Evolutionary conservation across 1,140 invertebrate genomes (phyloP).

Genomic region (Aporrectodea caliginosa): DNA sequence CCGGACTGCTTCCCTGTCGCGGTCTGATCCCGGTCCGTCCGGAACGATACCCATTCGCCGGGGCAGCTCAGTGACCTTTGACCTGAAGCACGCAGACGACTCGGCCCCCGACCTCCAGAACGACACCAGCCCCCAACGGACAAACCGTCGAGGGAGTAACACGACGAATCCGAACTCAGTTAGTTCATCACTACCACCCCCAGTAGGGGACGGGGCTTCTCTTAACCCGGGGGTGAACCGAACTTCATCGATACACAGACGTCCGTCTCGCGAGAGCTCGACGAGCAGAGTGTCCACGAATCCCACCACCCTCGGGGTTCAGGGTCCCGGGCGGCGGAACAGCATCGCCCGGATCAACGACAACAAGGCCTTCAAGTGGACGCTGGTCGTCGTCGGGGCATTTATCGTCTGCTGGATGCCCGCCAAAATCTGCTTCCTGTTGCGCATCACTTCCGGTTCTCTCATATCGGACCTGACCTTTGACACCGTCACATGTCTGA

Average conservation of each 20-base stretch:
- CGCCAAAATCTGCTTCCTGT: constrained; percentile 4
- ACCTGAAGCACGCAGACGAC: neutral
- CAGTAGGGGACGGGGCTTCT: neutral
- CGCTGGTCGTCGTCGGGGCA: constrained; percentile 20
- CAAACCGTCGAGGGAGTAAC: no score
- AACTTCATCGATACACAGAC: neutral
- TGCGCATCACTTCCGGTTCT: neutral
- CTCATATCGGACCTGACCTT: neutral
- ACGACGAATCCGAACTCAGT: no score
- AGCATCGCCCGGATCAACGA: constrained; percentile 8
- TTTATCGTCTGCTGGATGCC: constrained; percentile 26
- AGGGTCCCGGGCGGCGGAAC: neutral
- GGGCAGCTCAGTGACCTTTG: neutral
- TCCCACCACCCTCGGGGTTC: neutral
- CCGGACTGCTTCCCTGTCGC: neutral
- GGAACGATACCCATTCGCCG: neutral
- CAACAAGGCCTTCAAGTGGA: constrained; percentile 25
- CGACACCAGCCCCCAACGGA: neutral
- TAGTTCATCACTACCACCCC: no score
- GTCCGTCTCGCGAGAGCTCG: neutral
- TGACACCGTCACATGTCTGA: neutral
- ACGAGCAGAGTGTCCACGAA: neutral
- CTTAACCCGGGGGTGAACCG: neutral
- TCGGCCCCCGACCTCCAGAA: neutral
- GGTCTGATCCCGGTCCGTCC: neutral